Conservation (phyloP, 1,140 invertebrate genomes). For the Thalassaphorura encarpata region DNA sequence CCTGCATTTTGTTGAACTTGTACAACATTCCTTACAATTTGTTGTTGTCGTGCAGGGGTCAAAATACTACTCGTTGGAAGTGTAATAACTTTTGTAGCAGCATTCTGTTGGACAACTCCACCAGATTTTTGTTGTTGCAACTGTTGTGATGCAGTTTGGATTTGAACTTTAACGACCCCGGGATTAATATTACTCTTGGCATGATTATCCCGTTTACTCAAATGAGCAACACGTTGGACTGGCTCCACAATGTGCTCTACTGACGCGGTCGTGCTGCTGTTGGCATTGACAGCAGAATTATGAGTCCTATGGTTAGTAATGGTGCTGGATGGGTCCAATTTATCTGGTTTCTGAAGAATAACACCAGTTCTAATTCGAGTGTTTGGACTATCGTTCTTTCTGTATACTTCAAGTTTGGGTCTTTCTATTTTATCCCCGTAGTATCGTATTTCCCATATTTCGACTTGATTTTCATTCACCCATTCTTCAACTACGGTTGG, state of each 20-base stretch:
- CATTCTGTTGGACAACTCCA: too few relatives aligned
- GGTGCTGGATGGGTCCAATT: constrained; percentile 25
- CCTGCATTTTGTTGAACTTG: too few relatives aligned
- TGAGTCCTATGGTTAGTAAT: too few relatives aligned
- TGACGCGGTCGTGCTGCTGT: constrained; percentile 45
- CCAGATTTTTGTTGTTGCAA: constrained; percentile 40
- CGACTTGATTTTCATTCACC: constrained; percentile 91
- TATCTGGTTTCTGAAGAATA: constrained; percentile 23
- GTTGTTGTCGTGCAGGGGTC: too few relatives aligned
- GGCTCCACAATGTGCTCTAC: constrained; percentile 86
- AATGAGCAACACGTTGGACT: constrained; percentile 73
- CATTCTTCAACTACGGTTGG: constrained; percentile 87
- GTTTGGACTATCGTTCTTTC: constrained; percentile 12
- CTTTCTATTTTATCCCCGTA: constrained; percentile 74
- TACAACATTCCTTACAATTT: too few relatives aligned
- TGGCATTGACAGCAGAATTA: neutral
- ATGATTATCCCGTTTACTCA: constrained; percentile 59
- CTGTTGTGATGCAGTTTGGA: constrained; percentile 47
- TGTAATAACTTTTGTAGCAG: neutral
- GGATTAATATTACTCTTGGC: constrained; percentile 19
- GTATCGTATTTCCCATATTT: constrained; percentile 93
- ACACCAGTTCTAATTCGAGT: constrained; percentile 28
- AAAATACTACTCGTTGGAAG: too few relatives aligned
- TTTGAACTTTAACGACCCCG: constrained; percentile 45
- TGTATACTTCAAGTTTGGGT: too few relatives aligned